Percentiles rank a stretch among this genome's conserved stretches.
Conservation (phyloP, 2,888 invertebrate species). For the Lasioglossum marginatum region DNA sequence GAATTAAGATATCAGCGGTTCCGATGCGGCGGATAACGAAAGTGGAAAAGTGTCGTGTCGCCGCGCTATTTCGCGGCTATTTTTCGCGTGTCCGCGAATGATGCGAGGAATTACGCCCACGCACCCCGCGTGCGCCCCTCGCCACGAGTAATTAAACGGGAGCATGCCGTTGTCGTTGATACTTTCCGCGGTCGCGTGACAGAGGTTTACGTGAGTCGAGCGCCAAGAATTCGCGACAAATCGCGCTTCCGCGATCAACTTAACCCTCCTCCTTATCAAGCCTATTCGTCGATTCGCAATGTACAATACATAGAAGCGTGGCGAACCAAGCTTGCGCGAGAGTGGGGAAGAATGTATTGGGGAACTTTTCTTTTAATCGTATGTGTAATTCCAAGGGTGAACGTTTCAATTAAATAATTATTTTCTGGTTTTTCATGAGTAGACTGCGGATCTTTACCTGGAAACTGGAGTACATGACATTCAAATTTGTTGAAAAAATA, state of each 20-base stretch:
- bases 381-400: neutral
- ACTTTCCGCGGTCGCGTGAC: slow-evolving; percentile 69
- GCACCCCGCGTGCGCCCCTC: slow-evolving; percentile 5
- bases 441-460: too few relatives aligned
- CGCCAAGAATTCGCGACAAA: slow-evolving; percentile 60
- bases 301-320: slow-evolving; percentile 30
- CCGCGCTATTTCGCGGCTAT: slow-evolving; percentile 53
- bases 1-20: slow-evolving; percentile 36
- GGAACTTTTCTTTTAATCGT: neutral
- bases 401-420: neutral
- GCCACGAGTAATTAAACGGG: slow-evolving; percentile 62
- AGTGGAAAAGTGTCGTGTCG: slow-evolving; percentile 50
- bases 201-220: slow-evolving; percentile 50
- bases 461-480: too few relatives aligned
- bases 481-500: too few relatives aligned
- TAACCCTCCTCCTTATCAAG: slow-evolving; percentile 37
- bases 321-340: neutral
- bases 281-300: slow-evolving; percentile 26
- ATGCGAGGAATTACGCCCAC: slow-evolving; percentile 45
- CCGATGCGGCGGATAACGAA: slow-evolving; percentile 20
- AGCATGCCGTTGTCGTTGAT: slow-evolving; percentile 56
- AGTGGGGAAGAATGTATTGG: neutral
- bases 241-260: slow-evolving; percentile 56
- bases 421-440: neutral
- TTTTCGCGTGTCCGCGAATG: slow-evolving; percentile 57